Percentiles rank a stretch among this genome's conserved stretches.
phyloP scores from a whole-genome alignment of 1,140 invertebrate species.

The Drosophila eugracilis region DNA sequence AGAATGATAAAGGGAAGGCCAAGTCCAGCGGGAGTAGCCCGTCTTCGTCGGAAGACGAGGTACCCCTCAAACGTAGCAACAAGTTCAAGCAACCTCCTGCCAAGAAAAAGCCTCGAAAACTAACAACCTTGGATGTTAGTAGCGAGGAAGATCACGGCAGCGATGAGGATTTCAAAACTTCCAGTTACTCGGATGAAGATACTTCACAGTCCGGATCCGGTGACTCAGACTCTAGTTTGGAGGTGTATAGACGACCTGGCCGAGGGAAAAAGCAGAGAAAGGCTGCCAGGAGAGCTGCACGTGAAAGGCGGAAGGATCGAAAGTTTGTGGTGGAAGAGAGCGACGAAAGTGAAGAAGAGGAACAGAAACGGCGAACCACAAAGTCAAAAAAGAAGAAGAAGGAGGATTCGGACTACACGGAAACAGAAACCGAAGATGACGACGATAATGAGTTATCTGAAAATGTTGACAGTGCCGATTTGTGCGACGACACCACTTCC shows the following conservation, averaged over 20 bases:
- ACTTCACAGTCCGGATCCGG: conserved; percentile 68
- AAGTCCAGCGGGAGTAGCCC: conserved; percentile 36
- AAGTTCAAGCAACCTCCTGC: conserved; percentile 60
- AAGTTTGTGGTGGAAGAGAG: conserved; percentile 82
- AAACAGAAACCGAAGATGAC: conserved; percentile 86
- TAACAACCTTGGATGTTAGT: conserved; percentile 92
- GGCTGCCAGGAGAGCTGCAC: conserved; percentile 67
- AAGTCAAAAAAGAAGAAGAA: conserved; percentile 79
- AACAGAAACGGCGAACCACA: conserved; percentile 40
- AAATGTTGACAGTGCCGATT: conserved; percentile 87
- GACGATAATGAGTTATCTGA: conserved; percentile 86
- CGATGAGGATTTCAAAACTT: conserved; percentile 94
- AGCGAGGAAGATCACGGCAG: conserved; percentile 93
- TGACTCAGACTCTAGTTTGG: conserved; percentile 78
- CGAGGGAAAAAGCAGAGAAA: conserved; percentile 71
- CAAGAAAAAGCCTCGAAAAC: conserved; percentile 89
- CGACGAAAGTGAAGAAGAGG: conserved; percentile 74
- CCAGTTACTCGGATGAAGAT: conserved; percentile 79
- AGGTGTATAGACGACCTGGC: conserved; percentile 65
- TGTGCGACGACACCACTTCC: conserved; percentile 83
- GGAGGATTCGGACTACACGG: conserved; percentile 84
- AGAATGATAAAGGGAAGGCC: conserved; percentile 37
- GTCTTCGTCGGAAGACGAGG: conserved; percentile 53
- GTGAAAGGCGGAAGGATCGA: conserved; percentile 75
- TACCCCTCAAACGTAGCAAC: conserved; percentile 53